Evolutionary conservation across 2,888 invertebrate species (phyloP), one percentile per base, ranked within the genome.

Genomic region (Apamea crenata): DNA sequence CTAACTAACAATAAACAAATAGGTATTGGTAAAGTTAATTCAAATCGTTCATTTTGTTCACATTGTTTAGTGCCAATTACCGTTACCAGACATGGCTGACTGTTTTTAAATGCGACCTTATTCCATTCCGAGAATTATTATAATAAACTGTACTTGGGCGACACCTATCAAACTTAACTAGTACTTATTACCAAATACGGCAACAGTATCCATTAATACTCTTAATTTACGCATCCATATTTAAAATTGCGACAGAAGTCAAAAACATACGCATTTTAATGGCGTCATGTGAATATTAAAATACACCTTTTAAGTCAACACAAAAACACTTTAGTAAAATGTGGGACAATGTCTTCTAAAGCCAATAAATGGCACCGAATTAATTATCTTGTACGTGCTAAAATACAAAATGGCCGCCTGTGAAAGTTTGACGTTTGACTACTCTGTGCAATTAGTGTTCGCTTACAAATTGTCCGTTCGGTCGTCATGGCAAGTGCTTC

Each of bases 401-500:
- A 93, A 90, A 85, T 83, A 78, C 74, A 80, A 86, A 53, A 81
- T 78, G 77, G 78, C 79, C 72, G 86, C 90, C 90, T 94, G 92
- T 93, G 93, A 94, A 94, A 94, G 91, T 91, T 82, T 84, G 87
- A 88, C 90, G 91, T 91, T 82, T 85, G 88, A 87, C 90, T 95
- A 92, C 93, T 94, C 94, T 95, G 91, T 91, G 91, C 95, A 96
- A 96, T 96, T 96, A 96, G 95, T 94, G 91, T 72, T 91, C 85
- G 89, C 87, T 88, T 93, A 93, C 93, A 93, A 95, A 94, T 94
- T 94, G 93, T 91, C 85, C 82, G 90, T 90, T 84, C 90, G 89
- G 90, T 91, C 92, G 93, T 94, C 94, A 95, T 94, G 85, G 91
- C 94, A 94, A 95, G 94, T 96, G 95, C 91, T 92, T 95, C 94